A percentile compares a stretch with the other conserved stretches of the same genome.
Conservation (phyloP, 2,113 vertebrate genomes). For the Neodontobutis hainanensis region DNA sequence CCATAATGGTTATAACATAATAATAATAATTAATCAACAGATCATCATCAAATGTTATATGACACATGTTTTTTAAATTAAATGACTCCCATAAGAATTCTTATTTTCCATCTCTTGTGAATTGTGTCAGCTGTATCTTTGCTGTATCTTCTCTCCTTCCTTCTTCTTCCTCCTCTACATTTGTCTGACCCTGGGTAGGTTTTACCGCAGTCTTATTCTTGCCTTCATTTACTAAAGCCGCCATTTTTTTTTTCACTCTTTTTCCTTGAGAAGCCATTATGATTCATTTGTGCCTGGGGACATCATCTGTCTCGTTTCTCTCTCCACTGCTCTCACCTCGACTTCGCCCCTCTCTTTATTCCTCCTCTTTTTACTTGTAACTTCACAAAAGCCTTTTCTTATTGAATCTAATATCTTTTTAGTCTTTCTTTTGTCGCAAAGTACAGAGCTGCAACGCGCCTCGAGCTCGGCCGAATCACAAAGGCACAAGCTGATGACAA, state of each 20-base stretch:
- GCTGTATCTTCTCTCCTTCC: background rate
- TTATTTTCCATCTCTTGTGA: too few species aligned
- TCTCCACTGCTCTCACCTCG: constrained; percentile 22
- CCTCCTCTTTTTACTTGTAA: constrained; percentile 8
- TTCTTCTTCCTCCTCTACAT: constrained; percentile 25
- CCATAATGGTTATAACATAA: too few species aligned
- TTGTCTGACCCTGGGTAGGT: constrained; percentile 7
- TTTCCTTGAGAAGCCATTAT: constrained; percentile 52
- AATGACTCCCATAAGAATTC: too few species aligned
- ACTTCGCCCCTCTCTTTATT: constrained; percentile 1
- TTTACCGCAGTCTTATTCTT: constrained; percentile 20
- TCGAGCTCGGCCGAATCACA: constrained; percentile 8
- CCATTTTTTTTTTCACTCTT: constrained; percentile 6
- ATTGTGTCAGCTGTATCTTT: too few species aligned
- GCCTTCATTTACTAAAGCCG: constrained; percentile 54
- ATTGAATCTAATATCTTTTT: constrained; percentile 19
- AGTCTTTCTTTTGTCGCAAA: constrained; percentile 20
- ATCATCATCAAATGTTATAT: too few species aligned
- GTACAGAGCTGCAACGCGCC: constrained; percentile 22
- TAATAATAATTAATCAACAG: too few species aligned
- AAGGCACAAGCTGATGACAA: constrained; percentile 17
- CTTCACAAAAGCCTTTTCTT: constrained; percentile 17
- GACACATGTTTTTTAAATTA: too few species aligned
- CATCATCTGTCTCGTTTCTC: constrained; percentile 41
- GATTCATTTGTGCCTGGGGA: constrained; percentile 58